Evolutionary conservation across 2,797 vertebrate species (phyloP).

Genomic region (Amniataba percoides): DNA sequence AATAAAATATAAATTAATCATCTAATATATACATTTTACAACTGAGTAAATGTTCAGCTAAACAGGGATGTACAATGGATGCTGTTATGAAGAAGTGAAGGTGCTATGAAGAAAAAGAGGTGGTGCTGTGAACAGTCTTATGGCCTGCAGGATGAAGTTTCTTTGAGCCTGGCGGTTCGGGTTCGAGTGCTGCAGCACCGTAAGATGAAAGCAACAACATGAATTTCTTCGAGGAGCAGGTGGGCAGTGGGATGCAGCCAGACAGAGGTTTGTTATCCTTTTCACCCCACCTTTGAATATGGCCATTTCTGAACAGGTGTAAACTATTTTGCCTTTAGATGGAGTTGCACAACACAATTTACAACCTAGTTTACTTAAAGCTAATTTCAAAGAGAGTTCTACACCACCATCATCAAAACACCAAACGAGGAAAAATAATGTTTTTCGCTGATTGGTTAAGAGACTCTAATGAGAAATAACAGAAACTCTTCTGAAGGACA

Average conservation of each 20-base stretch:
- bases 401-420: not conserved
- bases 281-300: not conserved
- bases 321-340: not conserved
- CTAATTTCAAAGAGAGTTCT: not conserved
- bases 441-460: not conserved
- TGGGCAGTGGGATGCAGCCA: conserved; percentile 8
- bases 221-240: not conserved
- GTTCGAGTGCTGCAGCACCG: too few relatives aligned
- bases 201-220: not conserved
- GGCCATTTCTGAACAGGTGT: not conserved
- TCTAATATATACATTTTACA: too few relatives aligned
- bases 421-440: not conserved
- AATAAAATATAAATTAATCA: too few relatives aligned
- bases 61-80: too few relatives aligned
- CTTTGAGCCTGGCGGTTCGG: too few relatives aligned
- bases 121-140: too few relatives aligned
- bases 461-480: not conserved
- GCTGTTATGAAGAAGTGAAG: too few relatives aligned
- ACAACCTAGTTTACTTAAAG: not conserved
- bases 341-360: not conserved
- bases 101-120: too few relatives aligned
- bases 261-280: not conserved
- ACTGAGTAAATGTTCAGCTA: too few relatives aligned
- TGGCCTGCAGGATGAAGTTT: too few relatives aligned
- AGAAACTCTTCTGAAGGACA: not conserved